Evolutionary conservation across 2,888 invertebrate genomes (phyloP).

Genomic region (Aphidoletes aphidimyza): DNA sequence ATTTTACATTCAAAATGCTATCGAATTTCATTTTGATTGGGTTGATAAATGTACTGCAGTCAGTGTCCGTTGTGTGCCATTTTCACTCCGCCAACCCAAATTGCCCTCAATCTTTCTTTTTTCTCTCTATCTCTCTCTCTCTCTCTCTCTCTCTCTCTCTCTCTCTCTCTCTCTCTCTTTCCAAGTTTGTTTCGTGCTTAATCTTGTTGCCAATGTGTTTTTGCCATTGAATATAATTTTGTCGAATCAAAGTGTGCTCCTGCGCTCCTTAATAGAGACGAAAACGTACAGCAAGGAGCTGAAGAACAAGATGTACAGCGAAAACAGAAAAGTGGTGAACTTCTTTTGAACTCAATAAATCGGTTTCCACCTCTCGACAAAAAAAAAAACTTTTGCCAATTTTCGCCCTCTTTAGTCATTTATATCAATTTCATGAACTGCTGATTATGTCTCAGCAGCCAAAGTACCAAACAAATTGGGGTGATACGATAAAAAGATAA

Average conservation of each 20-base stretch:
- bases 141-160: no score
- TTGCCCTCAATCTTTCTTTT: no score
- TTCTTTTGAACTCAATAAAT: constrained; percentile 46
- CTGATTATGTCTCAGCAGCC: constrained; percentile 7
- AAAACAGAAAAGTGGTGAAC: neutral
- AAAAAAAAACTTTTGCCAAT: constrained; percentile 15
- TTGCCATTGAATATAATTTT: neutral
- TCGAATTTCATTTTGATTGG: constrained; percentile 51
- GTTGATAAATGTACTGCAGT: constrained; percentile 3
- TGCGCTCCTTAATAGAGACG: neutral
- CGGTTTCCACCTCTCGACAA: constrained; percentile 3
- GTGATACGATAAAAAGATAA: constrained; percentile 37
- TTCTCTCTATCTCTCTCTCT: no score
- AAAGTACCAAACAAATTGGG: constrained; percentile 6
- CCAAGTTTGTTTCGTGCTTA: neutral
- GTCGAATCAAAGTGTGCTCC: neutral
- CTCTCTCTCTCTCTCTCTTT: no score
- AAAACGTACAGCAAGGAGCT: neutral
- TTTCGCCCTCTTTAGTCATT: constrained; percentile 45
- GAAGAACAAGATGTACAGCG: neutral
- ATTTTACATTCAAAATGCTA: constrained; percentile 45
- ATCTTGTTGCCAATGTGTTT: neutral
- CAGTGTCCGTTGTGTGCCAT: neutral
- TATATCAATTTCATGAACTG: constrained; percentile 50
- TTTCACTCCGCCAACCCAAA: no score